Base-by-base conservation (phyloP, 1,140 invertebrate genomes). In the Conus ventricosus region DNA sequence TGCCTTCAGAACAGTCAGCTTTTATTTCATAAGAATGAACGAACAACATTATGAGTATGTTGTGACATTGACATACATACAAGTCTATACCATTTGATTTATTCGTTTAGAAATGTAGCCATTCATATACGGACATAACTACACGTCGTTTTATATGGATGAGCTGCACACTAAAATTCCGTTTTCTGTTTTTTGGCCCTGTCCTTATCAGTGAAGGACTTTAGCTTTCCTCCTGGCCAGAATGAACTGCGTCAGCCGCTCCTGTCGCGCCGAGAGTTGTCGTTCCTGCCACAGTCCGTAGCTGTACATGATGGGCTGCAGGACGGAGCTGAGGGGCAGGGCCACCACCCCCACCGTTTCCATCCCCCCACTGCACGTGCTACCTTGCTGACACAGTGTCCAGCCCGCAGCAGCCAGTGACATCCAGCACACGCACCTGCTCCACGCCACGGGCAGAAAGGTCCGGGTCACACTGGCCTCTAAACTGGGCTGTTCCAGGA, bases 211-310 rank as follows among this genome's bases (percentile, higher is more conserved):
- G 8, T 60, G 57, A 71, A 8, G 17, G 67, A 5, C 23, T 20
- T 71, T 7, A 3, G 67, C 67, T 20, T 71, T 71, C 67, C 67
- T 4, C 7, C 20, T 71, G 67, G 67, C 67, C 67, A 23, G 67
- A 11, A 71, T 20, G 67, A 71, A 71, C 67, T 71, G 67, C 67
- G 11, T 71, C 25, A 80, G 13, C 1, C 78, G n/a, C 25, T 80
- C 78, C 51, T 80, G 27, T 1, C 13, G 51, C 78, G 1, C 7
- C 13, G 11, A n/a, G 7, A 3, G 78, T 80, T 53, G 27, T 39
- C 78, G 78, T 51, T 80, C 78, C 78, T 80, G 78, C 78, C 27
- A 51, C 78, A 80, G 10, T 5, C 78, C 51, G 78, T 51, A 53
- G 8, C 27, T 51, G 78, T 39, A 39, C 27, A 80, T 8, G 27